Percentiles rank a stretch among this genome's conserved stretches.
phyloP scores from a whole-genome alignment of 2,888 invertebrate genomes.

The Mactromeris polynyma region DNA sequence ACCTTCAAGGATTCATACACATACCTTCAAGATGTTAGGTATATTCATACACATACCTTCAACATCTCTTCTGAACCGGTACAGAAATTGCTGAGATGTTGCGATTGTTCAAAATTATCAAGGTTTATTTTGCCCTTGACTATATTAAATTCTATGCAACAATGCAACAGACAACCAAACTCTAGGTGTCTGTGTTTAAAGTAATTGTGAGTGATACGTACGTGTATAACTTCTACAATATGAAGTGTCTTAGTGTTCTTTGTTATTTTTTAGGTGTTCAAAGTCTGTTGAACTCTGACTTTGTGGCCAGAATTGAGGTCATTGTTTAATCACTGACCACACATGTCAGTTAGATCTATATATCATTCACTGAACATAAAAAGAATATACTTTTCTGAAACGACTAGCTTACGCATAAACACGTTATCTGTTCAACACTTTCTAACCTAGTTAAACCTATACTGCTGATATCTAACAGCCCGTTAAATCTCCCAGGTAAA shows the following conservation, averaged over 20 bases:
- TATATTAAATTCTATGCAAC: no score
- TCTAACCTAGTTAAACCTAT: not conserved
- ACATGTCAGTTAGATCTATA: conserved; percentile 7
- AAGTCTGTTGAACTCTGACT: conserved; percentile 22
- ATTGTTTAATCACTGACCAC: conserved; percentile 19
- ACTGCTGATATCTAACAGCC: not conserved
- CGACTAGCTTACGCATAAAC: not conserved
- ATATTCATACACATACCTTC: no score
- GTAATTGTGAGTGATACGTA: no score
- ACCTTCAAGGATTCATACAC: no score
- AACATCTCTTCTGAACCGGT: no score
- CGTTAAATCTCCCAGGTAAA: conserved; percentile 22
- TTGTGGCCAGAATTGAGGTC: conserved; percentile 1
- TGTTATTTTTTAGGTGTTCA: not conserved
- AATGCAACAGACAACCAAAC: no score
- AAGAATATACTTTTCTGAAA: not conserved
- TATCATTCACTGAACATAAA: not conserved
- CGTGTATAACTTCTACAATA: no score
- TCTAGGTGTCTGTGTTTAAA: no score
- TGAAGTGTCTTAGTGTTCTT: not conserved
- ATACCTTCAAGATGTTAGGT: no score
- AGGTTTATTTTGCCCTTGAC: no score
- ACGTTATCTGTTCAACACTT: not conserved
- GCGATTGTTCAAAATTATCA: no score
- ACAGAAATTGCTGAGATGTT: no score